Percentiles rank a stretch among this genome's conserved stretches.
These are phyloP conservation scores for Holotrichia oblita DNA, from an alignment of 1,140 invertebrate species.

Conservation along the genomic window DNA sequence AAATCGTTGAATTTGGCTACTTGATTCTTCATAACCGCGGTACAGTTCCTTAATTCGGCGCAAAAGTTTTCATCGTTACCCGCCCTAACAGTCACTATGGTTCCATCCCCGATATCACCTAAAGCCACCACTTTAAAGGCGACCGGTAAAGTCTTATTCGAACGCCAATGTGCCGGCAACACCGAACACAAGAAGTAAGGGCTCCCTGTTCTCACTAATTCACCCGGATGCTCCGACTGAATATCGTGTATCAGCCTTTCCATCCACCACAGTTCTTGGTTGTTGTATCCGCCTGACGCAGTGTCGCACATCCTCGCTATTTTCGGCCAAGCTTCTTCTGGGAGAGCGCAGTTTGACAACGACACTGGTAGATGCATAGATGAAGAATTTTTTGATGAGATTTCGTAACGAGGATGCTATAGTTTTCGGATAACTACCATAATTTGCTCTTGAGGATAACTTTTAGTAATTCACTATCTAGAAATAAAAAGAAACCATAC, in stretches of 20 bases:
- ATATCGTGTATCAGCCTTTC: conserved; percentile 78
- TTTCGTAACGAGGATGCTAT: neutral
- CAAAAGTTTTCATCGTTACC: conserved; percentile 97
- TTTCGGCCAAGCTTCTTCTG: conserved; percentile 59
- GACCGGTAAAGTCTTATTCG: conserved; percentile 93
- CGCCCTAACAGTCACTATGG: conserved; percentile 88
- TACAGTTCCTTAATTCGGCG: conserved; percentile 89
- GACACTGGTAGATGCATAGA: conserved; percentile 59
- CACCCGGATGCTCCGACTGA: conserved; percentile 82
- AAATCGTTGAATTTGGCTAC: conserved; percentile 98
- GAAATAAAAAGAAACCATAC: neutral
- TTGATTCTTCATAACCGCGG: conserved; percentile 94
- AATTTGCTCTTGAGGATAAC: neutral
- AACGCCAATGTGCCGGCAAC: conserved; percentile 94
- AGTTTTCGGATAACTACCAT: neutral
- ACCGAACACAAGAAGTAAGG: conserved; percentile 93
- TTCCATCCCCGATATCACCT: conserved; percentile 91
- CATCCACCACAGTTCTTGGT: conserved; percentile 75
- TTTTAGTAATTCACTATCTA: neutral
- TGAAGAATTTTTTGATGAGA: conserved; percentile 15
- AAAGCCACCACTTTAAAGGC: conserved; percentile 93
- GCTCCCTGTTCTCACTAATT: conserved; percentile 85
- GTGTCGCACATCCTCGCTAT: conserved; percentile 55
- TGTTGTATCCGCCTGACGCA: conserved; percentile 48
- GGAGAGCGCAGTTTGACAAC: conserved; percentile 53